phyloP scores from a whole-genome alignment of 2,888 invertebrate genomes.

The Oscheius myriophilus region DNA sequence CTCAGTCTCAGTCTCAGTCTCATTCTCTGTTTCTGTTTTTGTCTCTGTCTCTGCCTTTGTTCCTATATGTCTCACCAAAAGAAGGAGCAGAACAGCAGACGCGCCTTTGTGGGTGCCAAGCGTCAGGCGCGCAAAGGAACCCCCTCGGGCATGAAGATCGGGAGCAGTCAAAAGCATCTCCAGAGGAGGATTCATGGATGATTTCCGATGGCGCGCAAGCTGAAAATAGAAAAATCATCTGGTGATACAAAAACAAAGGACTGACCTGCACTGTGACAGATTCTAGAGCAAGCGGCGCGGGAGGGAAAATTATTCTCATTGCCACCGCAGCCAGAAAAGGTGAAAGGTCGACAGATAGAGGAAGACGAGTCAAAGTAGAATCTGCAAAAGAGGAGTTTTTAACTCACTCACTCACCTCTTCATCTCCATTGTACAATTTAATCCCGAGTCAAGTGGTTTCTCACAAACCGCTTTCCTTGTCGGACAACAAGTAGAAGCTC shows the following conservation, averaged over 20 bases:
- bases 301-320: conserved; percentile 53
- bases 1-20: conserved; percentile 12
- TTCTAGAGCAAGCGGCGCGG: conserved; percentile 55
- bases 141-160: conserved; percentile 56
- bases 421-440: conserved; percentile 18
- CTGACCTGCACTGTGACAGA: conserved; percentile 61
- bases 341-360: conserved; percentile 46
- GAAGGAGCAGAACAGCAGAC: conserved; percentile 61
- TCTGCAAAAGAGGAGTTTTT: conserved; percentile 20
- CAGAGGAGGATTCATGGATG: conserved; percentile 50
- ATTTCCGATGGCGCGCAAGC: conserved; percentile 63
- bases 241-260: not conserved
- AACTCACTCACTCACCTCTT: conserved; percentile 4
- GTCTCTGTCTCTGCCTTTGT: too few relatives aligned
- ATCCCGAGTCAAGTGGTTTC: conserved; percentile 1
- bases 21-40: too few relatives aligned
- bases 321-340: conserved; percentile 46
- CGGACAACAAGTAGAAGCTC: conserved; percentile 10
- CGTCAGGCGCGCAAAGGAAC: conserved; percentile 49
- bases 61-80: conserved; percentile 32
- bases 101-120: conserved; percentile 47
- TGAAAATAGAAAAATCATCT: conserved; percentile 24
- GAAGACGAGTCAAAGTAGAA: conserved; percentile 54
- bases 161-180: conserved; percentile 59
- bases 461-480: conserved; percentile 20